phyloP scores from a whole-genome alignment of 2,888 invertebrate genomes.

The Hydroisotoma schaefferi region DNA sequence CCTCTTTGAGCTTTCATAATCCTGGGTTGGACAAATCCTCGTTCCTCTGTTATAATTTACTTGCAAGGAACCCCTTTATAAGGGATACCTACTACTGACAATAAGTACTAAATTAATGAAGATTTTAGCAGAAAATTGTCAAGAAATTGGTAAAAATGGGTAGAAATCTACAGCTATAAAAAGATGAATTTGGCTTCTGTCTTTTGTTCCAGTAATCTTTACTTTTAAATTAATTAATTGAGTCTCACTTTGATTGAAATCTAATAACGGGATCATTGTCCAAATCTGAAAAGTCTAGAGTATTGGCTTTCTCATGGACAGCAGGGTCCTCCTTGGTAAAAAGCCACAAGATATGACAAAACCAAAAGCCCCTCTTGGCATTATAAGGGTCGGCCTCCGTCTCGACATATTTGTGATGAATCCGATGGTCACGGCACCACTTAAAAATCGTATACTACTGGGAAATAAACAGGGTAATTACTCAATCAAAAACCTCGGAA shows the following conservation, averaged over 20 bases:
- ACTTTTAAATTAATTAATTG: neutral
- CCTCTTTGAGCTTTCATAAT: too few relatives aligned
- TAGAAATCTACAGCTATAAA: too few relatives aligned
- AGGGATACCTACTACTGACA: too few relatives aligned
- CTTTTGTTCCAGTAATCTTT: too few relatives aligned
- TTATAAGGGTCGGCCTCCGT: conserved; percentile 93
- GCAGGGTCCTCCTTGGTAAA: conserved; percentile 85
- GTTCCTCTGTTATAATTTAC: too few relatives aligned
- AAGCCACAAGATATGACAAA: conserved; percentile 93
- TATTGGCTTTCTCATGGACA: conserved; percentile 77
- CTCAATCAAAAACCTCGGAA: conserved; percentile 5
- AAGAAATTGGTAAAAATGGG: neutral
- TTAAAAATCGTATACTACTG: conserved; percentile 26
- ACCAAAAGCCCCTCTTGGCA: conserved; percentile 88
- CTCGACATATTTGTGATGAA: conserved; percentile 84
- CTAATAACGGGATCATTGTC: conserved; percentile 71
- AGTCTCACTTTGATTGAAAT: conserved; percentile 74
- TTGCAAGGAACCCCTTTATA: too few relatives aligned
- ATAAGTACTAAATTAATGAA: too few relatives aligned
- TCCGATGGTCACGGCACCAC: conserved; percentile 48
- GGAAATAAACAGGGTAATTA: conserved; percentile 54
- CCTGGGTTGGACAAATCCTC: too few relatives aligned
- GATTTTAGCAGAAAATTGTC: too few relatives aligned
- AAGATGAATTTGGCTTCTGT: too few relatives aligned
- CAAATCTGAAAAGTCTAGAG: conserved; percentile 78